phyloP scores from a whole-genome alignment of 2,797 vertebrate species.

The Ctenochaetus hawaiiensis region DNA sequence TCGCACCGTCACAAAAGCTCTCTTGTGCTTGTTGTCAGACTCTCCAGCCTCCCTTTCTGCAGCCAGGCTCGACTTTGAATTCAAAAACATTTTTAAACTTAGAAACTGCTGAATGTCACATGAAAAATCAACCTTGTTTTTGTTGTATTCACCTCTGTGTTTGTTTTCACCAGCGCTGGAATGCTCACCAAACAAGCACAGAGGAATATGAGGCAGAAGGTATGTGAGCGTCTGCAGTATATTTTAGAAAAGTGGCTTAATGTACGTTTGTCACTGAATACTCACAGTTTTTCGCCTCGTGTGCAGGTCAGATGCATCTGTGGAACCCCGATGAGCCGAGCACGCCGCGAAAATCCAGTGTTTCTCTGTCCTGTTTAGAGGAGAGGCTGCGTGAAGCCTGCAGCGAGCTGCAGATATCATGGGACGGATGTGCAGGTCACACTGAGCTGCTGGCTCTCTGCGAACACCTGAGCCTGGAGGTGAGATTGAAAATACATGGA shows the following conservation, averaged over 20 bases:
- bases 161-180: conserved; percentile 80
- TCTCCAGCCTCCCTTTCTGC: background rate
- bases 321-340: conserved; percentile 96
- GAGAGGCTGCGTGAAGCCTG: conserved; percentile 90
- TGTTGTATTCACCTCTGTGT: conserved; percentile 12
- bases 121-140: conserved; percentile 2
- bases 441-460: conserved; percentile 89
- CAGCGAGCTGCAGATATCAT: conserved; percentile 86
- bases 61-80: conserved; percentile 23
- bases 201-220: conserved; percentile 86
- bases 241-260: background rate
- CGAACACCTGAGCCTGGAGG: conserved; percentile 89
- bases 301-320: conserved; percentile 92
- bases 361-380: conserved; percentile 85
- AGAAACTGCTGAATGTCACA: conserved; percentile 17
- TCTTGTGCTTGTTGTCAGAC: conserved; percentile 39
- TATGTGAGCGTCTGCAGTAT: background rate
- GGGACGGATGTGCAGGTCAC: conserved; percentile 87
- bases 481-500: conserved; percentile 53
- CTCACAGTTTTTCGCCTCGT: background rate
- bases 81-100: conserved; percentile 35
- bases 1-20: conserved; percentile 50
- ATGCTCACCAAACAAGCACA: conserved; percentile 67
- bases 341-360: conserved; percentile 78
- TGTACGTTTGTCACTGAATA: background rate